Conservation (phyloP, 1,140 invertebrate genomes). For the Bombyx mandarina region DNA sequence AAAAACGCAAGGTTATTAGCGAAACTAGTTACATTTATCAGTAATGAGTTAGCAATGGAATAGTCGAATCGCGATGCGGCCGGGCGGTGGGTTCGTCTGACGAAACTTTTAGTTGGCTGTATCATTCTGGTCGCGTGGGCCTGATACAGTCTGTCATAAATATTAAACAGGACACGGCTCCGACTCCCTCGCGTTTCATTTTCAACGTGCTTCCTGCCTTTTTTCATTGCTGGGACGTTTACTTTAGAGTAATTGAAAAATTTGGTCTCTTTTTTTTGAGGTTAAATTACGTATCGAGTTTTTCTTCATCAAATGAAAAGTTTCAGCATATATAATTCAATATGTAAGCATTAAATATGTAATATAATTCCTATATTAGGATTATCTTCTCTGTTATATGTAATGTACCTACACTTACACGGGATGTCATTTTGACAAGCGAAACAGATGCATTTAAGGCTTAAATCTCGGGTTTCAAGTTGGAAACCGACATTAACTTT, state of each 20-base stretch:
- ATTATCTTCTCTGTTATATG: too few relatives aligned
- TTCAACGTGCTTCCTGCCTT: slow-evolving; percentile 11
- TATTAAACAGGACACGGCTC: slow-evolving; percentile 27
- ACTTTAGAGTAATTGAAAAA: neutral
- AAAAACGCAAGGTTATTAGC: too few relatives aligned
- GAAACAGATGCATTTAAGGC: too few relatives aligned
- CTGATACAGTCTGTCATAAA: slow-evolving; percentile 24
- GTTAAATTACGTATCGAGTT: neutral
- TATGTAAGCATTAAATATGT: too few relatives aligned
- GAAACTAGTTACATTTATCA: neutral
- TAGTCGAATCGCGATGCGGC: slow-evolving; percentile 10
- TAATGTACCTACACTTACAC: too few relatives aligned
- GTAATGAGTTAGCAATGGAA: slow-evolving; percentile 18
- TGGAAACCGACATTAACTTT: too few relatives aligned
- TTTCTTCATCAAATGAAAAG: too few relatives aligned
- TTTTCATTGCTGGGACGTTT: slow-evolving; percentile 8
- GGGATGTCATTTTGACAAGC: too few relatives aligned
- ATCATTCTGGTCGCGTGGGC: slow-evolving; percentile 15
- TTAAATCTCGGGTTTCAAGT: too few relatives aligned
- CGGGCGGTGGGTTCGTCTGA: slow-evolving; percentile 13
- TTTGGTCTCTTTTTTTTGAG: neutral
- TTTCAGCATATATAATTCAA: too few relatives aligned
- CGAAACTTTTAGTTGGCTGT: slow-evolving; percentile 23
- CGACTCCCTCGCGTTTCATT: slow-evolving; percentile 23
- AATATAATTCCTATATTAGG: too few relatives aligned